These are phyloP conservation scores for Centropus bengalensis DNA, from an alignment of 2,113 vertebrate genomes.

Conservation along the genomic window DNA sequence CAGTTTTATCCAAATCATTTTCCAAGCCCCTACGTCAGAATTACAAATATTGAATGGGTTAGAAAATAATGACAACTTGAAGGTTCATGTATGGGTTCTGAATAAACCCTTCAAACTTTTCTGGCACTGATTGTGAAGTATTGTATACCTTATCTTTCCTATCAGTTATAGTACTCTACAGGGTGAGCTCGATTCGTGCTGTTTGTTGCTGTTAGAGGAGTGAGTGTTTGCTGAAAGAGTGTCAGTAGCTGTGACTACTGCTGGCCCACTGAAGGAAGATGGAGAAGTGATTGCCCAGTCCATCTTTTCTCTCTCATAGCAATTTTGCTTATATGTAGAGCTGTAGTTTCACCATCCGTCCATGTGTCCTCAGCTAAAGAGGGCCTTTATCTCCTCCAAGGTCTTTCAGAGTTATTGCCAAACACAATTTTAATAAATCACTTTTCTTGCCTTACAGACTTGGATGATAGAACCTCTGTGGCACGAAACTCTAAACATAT, in stretches of 20 bases:
- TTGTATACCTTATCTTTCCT: accelerated
- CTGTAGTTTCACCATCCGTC: background rate
- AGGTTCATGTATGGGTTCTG: background rate
- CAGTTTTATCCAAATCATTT: background rate
- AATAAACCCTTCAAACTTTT: background rate
- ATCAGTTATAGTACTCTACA: background rate
- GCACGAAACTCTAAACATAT: background rate
- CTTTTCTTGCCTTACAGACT: background rate
- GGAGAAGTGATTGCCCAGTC: background rate
- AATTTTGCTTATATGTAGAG: accelerated
- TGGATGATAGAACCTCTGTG: background rate
- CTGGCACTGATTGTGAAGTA: background rate
- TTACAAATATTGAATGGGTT: background rate
- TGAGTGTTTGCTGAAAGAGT: background rate
- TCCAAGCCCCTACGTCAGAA: background rate
- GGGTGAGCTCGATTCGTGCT: background rate
- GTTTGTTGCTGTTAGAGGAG: background rate
- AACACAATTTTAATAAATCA: background rate
- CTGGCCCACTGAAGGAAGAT: background rate
- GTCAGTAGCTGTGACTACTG: background rate
- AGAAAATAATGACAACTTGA: background rate
- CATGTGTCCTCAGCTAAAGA: background rate
- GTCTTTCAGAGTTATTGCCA: background rate
- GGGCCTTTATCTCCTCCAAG: background rate
- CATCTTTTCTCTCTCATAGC: background rate